Evolutionary conservation across 2,888 invertebrate genomes (phyloP), one percentile per base, ranked within the genome.

Genomic region (Colletes collaris): DNA sequence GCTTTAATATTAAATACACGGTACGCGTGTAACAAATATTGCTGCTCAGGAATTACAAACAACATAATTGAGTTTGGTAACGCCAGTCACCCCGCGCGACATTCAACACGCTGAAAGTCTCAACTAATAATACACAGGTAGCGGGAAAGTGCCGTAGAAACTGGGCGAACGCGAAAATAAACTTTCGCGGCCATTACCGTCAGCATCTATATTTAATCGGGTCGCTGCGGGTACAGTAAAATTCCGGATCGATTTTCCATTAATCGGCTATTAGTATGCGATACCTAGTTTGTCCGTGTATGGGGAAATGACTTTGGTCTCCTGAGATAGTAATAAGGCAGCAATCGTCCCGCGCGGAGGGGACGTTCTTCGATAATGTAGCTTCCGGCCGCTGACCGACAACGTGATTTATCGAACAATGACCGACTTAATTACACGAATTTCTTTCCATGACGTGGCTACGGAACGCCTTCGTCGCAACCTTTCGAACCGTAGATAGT

Each of bases 251-350:
- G 85, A 85, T 85, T 79, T 76, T 56, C 78, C 83, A 73, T 85
- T 85, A 85, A 85, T 85, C 83, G 81, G 72, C 59, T 79, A 83
- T 86, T 86, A 86, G 77, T 82, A 85, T 85, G 84, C 85, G 77
- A 80, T 80, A 76, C 74, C 70, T 64, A 76, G 76, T 68, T 78
- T 68, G 59, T 55, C 10, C 76, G 67, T 44, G 69, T 46, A 62
- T 70, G 69, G 53, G 27, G 53, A 66, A 76, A 58, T 49, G 69
- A 66, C 82, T 59, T 53, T 49, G 65, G 63, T 65, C 79, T 60
- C 67, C 67, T 44, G 79, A 76, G 85, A 78, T 65, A 64, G 72
- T 84, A 84, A 84, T 81, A 74, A 81, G 72, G 46, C 72, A 62
- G 69, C 75, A 76, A 76, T 84, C 78, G 82, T 81, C 78, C 66